phyloP scores from a whole-genome alignment of 1,140 invertebrate genomes.

The Radopholus similis region DNA sequence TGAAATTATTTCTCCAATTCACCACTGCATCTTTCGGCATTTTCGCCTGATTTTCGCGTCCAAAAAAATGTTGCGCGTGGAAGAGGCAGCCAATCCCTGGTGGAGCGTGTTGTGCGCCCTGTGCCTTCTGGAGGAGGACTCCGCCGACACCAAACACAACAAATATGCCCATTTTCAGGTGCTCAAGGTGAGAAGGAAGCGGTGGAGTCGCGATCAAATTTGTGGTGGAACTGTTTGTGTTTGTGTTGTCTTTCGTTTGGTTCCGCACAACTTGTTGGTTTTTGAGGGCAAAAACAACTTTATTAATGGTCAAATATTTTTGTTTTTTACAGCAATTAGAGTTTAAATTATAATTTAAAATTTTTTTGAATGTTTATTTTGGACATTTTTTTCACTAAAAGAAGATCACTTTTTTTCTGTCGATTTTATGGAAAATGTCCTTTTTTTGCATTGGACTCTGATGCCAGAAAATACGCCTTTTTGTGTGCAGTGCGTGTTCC shows the following conservation, averaged over 20 bases:
- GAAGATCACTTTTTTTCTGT: background rate
- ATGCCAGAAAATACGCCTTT: too few species aligned
- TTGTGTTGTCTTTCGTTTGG: background rate
- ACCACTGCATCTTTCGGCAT: too few species aligned
- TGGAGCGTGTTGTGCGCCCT: too few species aligned
- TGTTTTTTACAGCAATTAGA: background rate
- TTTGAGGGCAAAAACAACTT: background rate
- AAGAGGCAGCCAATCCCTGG: too few species aligned
- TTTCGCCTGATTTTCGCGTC: too few species aligned
- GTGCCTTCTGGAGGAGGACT: background rate
- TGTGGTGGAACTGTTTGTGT: background rate
- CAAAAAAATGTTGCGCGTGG: too few species aligned
- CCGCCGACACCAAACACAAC: background rate
- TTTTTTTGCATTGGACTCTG: too few species aligned
- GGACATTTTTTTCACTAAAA: background rate
- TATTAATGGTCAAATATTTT: background rate
- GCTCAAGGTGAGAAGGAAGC: slow-evolving; percentile 9
- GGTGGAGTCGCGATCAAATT: background rate
- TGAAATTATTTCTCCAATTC: too few species aligned
- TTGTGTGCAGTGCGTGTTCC: too few species aligned
- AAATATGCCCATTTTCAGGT: slow-evolving; percentile 14
- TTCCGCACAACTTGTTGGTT: too few species aligned
- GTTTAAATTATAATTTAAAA: background rate
- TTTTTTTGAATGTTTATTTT: background rate
- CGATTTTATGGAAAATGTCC: too few species aligned